phyloP scores from a whole-genome alignment of 92 coral and sea anemone species.

The Virgularia gustaviana region DNA sequence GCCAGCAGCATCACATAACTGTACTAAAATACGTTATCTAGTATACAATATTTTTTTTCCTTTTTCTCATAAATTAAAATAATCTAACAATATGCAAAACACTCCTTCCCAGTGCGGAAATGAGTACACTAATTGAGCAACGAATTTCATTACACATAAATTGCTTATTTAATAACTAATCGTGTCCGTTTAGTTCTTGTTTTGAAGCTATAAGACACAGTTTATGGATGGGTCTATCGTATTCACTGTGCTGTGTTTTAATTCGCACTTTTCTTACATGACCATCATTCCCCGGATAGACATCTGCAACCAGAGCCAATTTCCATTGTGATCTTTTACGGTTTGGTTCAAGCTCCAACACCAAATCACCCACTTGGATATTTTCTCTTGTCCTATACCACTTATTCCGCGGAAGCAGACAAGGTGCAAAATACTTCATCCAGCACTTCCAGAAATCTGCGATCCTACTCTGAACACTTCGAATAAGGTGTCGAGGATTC shows the following conservation, averaged over 20 bases:
- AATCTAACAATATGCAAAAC: no score
- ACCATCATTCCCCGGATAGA: conserved; percentile 46
- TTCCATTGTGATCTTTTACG: conserved; percentile 46
- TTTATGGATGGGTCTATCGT: conserved; percentile 35
- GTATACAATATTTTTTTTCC: no score
- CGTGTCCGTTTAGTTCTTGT: not conserved
- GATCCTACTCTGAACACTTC: conserved; percentile 23
- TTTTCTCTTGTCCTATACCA: conserved; percentile 51
- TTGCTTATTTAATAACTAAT: not conserved
- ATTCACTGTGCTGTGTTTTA: conserved; percentile 47
- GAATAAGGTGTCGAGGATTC: conserved; percentile 45
- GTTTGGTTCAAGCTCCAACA: conserved; percentile 44
- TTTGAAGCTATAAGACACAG: conserved; percentile 41
- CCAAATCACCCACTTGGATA: conserved; percentile 49
- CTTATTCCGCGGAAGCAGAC: conserved; percentile 55
- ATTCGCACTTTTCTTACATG: conserved; percentile 57
- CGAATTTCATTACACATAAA: not conserved
- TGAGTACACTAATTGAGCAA: conserved; percentile 42
- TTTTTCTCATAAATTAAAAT: no score
- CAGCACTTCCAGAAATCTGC: conserved; percentile 55
- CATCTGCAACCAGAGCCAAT: conserved; percentile 42
- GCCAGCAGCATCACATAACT: no score
- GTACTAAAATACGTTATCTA: no score
- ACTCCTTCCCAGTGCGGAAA: conserved; percentile 60
- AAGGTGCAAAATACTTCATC: conserved; percentile 61